Conservation (phyloP, 2,797 vertebrate species). For the Otolemur crassicaudatus region DNA sequence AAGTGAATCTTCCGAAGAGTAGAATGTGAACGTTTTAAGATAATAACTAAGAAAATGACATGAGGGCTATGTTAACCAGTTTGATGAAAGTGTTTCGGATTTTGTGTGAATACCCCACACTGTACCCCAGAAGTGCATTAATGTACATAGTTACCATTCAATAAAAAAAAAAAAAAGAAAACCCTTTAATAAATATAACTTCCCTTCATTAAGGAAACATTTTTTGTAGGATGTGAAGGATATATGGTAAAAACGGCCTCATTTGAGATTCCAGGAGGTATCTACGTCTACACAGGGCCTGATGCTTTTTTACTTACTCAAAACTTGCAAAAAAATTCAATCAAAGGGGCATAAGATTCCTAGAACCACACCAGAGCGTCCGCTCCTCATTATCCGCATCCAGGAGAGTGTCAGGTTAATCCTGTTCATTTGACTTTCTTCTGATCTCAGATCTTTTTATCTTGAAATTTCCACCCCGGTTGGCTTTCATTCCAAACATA, state of each 20-base stretch:
- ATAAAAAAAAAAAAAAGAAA: neutral
- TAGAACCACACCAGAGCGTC: neutral
- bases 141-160: no score
- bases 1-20: no score
- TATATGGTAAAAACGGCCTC: constrained; percentile 7
- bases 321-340: neutral
- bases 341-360: neutral
- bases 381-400: neutral
- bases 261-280: constrained; percentile 8
- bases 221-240: constrained; percentile 33
- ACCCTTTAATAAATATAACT: neutral
- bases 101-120: no score
- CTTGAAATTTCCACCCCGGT: neutral
- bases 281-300: neutral
- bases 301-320: neutral
- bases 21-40: no score
- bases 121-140: no score
- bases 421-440: neutral
- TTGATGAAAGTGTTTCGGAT: no score
- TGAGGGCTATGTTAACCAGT: no score
- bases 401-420: fast-evolving
- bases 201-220: neutral
- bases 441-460: neutral
- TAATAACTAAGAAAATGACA: no score
- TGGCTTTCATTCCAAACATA: neutral